These are phyloP conservation scores for Phengaris arion DNA, from an alignment of 2,888 invertebrate genomes.

Conservation along the genomic window DNA sequence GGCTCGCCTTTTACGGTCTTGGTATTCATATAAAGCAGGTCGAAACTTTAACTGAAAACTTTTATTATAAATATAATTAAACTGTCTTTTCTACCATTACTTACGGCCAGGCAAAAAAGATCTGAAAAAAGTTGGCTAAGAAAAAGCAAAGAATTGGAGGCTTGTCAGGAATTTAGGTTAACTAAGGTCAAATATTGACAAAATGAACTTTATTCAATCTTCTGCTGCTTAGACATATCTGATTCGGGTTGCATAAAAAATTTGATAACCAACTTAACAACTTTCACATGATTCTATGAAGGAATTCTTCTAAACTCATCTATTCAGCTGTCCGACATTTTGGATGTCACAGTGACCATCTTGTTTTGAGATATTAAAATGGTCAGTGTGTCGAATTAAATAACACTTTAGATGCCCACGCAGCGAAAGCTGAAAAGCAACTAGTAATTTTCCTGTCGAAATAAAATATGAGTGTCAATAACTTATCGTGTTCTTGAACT, in stretches of 20 bases:
- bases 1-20: not conserved
- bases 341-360: conserved; percentile 51
- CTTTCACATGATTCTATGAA: conserved; percentile 58
- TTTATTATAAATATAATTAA: not conserved
- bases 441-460: conserved; percentile 49
- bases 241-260: conserved; percentile 3
- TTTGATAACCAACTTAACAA: conserved; percentile 46
- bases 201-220: not conserved
- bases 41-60: conserved; percentile 36
- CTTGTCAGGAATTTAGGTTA: not conserved
- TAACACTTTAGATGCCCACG: conserved; percentile 61
- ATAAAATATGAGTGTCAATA: conserved; percentile 44
- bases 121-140: no score
- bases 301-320: conserved; percentile 48
- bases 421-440: conserved; percentile 62
- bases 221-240: not conserved
- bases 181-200: not conserved
- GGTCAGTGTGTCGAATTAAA: conserved; percentile 66
- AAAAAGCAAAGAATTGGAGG: not conserved
- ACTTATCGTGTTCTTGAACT: not conserved
- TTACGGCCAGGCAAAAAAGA: not conserved
- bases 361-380: conserved; percentile 45
- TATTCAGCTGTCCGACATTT: conserved; percentile 44
- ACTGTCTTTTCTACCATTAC: not conserved
- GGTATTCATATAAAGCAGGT: conserved; percentile 12